These are phyloP conservation scores for Noturus placidus DNA, from an alignment of 2,113 vertebrate genomes.

Conservation along the genomic window DNA sequence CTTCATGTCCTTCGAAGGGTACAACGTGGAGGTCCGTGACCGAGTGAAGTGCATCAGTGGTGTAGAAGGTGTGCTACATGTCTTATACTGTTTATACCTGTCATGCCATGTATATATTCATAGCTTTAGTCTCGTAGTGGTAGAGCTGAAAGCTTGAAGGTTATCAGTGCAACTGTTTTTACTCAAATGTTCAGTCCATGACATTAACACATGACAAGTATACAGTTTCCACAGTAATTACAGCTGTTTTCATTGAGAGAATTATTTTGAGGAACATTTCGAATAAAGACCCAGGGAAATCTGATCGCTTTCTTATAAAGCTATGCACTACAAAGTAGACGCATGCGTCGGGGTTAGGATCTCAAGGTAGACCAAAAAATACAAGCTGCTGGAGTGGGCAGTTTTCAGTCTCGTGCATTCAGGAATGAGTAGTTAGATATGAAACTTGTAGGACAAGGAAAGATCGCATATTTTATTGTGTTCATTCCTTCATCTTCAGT, in stretches of 20 bases:
- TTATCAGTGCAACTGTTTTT: background rate
- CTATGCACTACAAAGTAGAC: background rate
- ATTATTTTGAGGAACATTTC: background rate
- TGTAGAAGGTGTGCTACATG: constrained; percentile 80
- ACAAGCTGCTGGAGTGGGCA: background rate
- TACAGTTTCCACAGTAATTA: background rate
- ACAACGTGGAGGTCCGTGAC: constrained; percentile 97
- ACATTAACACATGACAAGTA: no score
- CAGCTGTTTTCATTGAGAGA: background rate
- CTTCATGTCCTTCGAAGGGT: constrained; percentile 99
- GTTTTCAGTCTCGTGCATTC: background rate
- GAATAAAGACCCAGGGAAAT: background rate
- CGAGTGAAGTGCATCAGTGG: constrained; percentile 98
- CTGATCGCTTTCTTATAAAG: background rate
- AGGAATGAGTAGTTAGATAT: background rate
- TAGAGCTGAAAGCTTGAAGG: background rate
- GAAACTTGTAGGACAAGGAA: background rate
- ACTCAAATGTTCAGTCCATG: background rate
- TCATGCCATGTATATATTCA: background rate
- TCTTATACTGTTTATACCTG: background rate
- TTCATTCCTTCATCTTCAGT: background rate
- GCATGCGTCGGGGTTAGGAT: background rate
- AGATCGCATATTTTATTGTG: background rate
- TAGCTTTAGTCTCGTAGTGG: background rate
- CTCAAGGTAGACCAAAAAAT: background rate